phyloP scores from a whole-genome alignment of 2,888 invertebrate genomes.

The Poecilobothrus nobilitatus region DNA sequence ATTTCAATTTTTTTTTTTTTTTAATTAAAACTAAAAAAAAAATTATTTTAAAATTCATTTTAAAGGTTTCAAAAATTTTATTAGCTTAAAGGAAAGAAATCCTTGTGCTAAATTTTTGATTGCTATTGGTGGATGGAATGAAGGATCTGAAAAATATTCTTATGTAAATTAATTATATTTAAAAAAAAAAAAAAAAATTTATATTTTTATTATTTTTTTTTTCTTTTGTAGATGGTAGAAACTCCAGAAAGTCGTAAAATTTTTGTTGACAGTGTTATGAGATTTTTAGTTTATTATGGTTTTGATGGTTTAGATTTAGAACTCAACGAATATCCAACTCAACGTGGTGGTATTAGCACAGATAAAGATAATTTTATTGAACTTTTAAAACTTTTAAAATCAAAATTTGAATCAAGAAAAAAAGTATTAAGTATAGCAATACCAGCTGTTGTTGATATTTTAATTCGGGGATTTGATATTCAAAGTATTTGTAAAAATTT shows the following conservation, averaged over 20 bases:
- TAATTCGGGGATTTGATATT: slow-evolving; percentile 43
- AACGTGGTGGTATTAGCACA: slow-evolving; percentile 40
- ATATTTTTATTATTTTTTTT: slow-evolving; percentile 17
- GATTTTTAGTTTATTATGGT: slow-evolving; percentile 40
- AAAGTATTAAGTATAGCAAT: slow-evolving; percentile 46
- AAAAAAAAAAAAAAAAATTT: neutral
- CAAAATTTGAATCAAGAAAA: slow-evolving; percentile 39
- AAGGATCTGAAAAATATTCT: slow-evolving; percentile 45
- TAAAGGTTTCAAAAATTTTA: slow-evolving; percentile 35
- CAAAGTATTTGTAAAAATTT: slow-evolving; percentile 39
- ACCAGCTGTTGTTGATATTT: slow-evolving; percentile 37
- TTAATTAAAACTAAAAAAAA: neutral
- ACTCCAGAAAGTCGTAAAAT: slow-evolving; percentile 33
- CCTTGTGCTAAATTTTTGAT: slow-evolving; percentile 43
- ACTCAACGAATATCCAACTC: slow-evolving; percentile 47
- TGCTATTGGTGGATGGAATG: slow-evolving; percentile 48
- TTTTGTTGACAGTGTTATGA: slow-evolving; percentile 44
- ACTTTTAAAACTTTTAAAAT: slow-evolving; percentile 41
- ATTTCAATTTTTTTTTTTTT: neutral
- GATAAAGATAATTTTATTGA: slow-evolving; percentile 43
- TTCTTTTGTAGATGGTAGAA: slow-evolving; percentile 41
- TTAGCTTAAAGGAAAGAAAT: slow-evolving; percentile 40
- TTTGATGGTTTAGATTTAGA: slow-evolving; percentile 49
- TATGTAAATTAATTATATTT: slow-evolving; percentile 29
- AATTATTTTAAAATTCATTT: neutral